These are phyloP conservation scores for Montifringilla adamsi DNA, from an alignment of 2,113 vertebrate species.

Conservation along the genomic window DNA sequence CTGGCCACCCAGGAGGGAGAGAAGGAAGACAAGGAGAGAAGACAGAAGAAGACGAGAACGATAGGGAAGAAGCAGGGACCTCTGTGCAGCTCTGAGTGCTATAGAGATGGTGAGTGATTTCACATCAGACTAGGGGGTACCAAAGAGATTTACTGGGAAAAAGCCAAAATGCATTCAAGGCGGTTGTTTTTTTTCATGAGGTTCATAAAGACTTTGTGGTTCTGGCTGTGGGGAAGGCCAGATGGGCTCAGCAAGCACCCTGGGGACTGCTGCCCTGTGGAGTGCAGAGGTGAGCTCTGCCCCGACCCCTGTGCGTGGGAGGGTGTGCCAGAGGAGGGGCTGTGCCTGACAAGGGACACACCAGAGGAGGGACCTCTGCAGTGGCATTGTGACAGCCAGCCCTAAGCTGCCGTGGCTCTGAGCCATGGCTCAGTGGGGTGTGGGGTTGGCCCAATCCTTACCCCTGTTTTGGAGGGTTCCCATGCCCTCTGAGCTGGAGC, in stretches of 20 bases:
- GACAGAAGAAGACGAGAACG: not conserved
- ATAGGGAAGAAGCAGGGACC: not conserved
- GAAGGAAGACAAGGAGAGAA: not conserved
- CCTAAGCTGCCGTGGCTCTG: accelerated
- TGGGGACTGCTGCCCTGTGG: not conserved
- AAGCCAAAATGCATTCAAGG: not conserved
- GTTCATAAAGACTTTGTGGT: not conserved
- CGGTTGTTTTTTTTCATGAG: accelerated
- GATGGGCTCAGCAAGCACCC: not conserved
- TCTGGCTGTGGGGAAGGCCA: not conserved
- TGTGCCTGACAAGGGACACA: accelerated
- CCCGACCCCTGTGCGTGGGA: not conserved
- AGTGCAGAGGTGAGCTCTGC: accelerated
- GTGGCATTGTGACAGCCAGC: accelerated
- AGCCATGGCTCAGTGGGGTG: accelerated
- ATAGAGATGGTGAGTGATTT: conserved; percentile 17
- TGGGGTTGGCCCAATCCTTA: accelerated
- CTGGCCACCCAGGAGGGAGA: not conserved
- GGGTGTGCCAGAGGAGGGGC: not conserved
- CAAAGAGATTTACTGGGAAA: not conserved
- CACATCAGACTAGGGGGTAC: not conserved
- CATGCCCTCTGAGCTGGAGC: accelerated
- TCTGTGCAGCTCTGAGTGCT: not conserved
- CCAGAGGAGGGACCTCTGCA: accelerated
- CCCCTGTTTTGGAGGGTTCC: not conserved